Evolutionary conservation across 2,888 invertebrate genomes (phyloP).

Genomic region (Diachrysia chrysitis): DNA sequence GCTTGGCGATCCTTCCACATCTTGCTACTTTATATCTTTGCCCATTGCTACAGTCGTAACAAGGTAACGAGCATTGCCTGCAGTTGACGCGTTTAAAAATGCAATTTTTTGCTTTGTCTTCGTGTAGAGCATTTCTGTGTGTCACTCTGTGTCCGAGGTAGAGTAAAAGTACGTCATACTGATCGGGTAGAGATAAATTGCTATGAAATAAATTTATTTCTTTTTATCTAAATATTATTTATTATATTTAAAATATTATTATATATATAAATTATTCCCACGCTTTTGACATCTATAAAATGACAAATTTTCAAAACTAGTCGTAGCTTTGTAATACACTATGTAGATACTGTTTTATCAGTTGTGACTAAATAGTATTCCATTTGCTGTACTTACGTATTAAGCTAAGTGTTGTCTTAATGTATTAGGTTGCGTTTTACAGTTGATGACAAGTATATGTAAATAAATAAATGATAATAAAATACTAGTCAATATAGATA

Average conservation of each 20-base stretch:
- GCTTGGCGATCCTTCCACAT: constrained; percentile 11
- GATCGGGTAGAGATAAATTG: neutral
- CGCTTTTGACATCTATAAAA: neutral
- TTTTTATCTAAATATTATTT: too few species aligned
- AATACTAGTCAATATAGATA: too few species aligned
- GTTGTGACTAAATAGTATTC: too few species aligned
- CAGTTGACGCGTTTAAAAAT: constrained; percentile 68
- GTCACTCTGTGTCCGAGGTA: constrained; percentile 23
- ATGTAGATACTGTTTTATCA: neutral
- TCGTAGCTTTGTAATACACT: neutral
- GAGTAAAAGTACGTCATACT: constrained; percentile 8
- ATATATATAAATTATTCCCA: neutral
- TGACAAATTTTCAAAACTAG: neutral
- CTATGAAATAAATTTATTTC: neutral
- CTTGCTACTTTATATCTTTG: constrained; percentile 22
- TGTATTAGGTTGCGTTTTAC: too few species aligned
- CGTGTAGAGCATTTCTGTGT: constrained; percentile 34
- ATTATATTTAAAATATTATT: too few species aligned
- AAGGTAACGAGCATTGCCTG: constrained; percentile 61
- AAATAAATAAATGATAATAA: too few species aligned
- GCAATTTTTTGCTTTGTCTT: constrained; percentile 63
- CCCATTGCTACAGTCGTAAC: constrained; percentile 44
- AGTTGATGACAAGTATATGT: too few species aligned
- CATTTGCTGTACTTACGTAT: too few species aligned
- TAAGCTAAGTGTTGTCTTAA: too few species aligned